Base-by-base conservation (phyloP, 2,113 vertebrate genomes). In the Melanostigma gelatinosum region DNA sequence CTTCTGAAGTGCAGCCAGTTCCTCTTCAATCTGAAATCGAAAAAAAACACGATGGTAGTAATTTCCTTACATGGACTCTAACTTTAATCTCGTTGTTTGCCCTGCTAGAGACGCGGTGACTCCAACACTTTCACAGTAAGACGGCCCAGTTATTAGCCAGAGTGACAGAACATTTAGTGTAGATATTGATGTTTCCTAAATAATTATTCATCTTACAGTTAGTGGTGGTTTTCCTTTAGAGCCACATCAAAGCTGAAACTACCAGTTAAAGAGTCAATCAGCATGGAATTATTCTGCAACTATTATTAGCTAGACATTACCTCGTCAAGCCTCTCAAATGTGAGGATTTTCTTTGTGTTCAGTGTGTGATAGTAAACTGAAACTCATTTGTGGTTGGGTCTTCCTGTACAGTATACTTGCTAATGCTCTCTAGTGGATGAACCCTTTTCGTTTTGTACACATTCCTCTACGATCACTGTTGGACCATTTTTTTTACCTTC, bases 1-100 rank as follows among this genome's bases (percentile, higher is more conserved):
- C 93, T 99, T 99, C 94, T 99, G 98, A 89, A 99, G 96, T 88
- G 97, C 97, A 22, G 96, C 97, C 82, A 98, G 96, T 93, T 99
- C 98, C 95, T 99, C 98, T 92, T 99, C 98, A 88, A 99, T 99
- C 98, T 99, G 95, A 5, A 12, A 72, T 20, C 8, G 16, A 48
- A 69, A 64, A 44, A 66, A 64, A 44, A 66, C 16, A 69, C 7
- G 11, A 29, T 2, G 5, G 3, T 6, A 12, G 29, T 54, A 13
- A 68, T 52, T 77, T 24, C 0, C 0, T 62, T 44, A 27, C 8
- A 55, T 61, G 20, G 44, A 20, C 24, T 24, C 24, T 13, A 27
- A 15, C 48, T 73, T 34, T 61, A 11, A 66, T 22, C 8, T 36
- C 20, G 1, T 42, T 42, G 32, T 58, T 72, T 0, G 24, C 5